Evolutionary conservation across 2,797 vertebrate species (phyloP), one percentile per base, ranked within the genome.

Genomic region (Oreortyx pictus): DNA sequence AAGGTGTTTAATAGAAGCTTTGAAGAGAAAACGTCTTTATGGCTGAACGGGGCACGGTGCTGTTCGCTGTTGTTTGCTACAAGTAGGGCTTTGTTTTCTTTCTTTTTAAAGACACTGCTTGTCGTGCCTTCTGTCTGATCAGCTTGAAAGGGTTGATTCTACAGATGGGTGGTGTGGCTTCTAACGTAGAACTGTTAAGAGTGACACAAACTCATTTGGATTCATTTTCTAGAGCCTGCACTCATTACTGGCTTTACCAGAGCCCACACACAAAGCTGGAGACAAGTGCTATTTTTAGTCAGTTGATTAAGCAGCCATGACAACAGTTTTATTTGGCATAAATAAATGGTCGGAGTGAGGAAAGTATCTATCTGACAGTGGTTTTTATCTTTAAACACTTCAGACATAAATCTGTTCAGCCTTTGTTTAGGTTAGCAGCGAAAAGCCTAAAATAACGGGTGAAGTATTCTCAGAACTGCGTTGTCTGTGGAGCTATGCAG

Each of bases 311-410:
- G 93, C 66, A 94, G 68, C 92, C 89, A 88, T 91, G 89, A 87
- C 91, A 96, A 96, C 95, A 73, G 82, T 62, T 86, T 29, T 43
- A 85, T 64, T 91, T 92, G 91, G 89, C 72, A 35, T 64, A 75
- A 95, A 84, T 65, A 76, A 33, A 47, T 8, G 56, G 79, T 75
- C 87, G 22, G 46, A 84, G 73, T 8, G 11, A 82, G 61, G 67
- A 89, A 86, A 89, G 33, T n/a, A 77, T 56, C 65, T 43, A 23
- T 86, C 64, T 13, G 67, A 75, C 75, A 3, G n/a, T 44, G 72
- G 50, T 44, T 88, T 95, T 92, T 82, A 85, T 90, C 86, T 91
- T 86, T 62, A 82, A 81, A 66, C 82, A 78, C 75, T 91, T 94
- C 56, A 20, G 61, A 56, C 1, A 0, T 44, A 43, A 70, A 17